Percentiles rank a stretch among this genome's conserved stretches.
Conservation (phyloP, 2,113 vertebrate species). For the Paracanthobrama guichenoti region DNA sequence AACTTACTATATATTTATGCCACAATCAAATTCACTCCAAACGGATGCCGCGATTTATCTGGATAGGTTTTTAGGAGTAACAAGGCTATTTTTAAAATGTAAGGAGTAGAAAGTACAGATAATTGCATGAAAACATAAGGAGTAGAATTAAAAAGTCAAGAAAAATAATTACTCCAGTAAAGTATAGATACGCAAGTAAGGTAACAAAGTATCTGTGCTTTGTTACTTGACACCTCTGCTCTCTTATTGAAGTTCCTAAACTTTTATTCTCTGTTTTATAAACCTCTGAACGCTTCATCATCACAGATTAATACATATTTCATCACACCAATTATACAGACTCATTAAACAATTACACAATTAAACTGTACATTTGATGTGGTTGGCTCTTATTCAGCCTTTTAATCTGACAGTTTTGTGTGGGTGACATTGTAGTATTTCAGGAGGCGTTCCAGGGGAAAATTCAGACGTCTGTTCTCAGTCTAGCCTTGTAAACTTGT, state of each 20-base stretch:
- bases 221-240: too few species aligned
- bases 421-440: constrained; percentile 3
- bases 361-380: constrained; percentile 24
- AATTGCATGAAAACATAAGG: too few species aligned
- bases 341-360: constrained; percentile 15
- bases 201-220: too few species aligned
- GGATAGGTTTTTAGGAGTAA: too few species aligned
- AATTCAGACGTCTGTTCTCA: not conserved
- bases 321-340: constrained; percentile 11
- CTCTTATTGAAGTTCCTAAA: not conserved
- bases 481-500: not conserved
- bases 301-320: constrained; percentile 1
- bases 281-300: not conserved
- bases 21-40: too few species aligned
- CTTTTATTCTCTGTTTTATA: not conserved
- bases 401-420: not conserved
- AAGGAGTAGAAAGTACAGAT: too few species aligned
- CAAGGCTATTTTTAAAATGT: too few species aligned
- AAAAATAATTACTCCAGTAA: too few species aligned
- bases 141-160: too few species aligned
- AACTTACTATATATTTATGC: too few species aligned
- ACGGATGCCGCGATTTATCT: too few species aligned
- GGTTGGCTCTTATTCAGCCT: not conserved
- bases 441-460: not conserved
- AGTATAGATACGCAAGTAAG: too few species aligned